A percentile compares a stretch with the other conserved stretches of the same genome.
Evolutionary conservation across 2,888 invertebrate genomes (phyloP).

Genomic region (Sinopyrophorus schimmeli): DNA sequence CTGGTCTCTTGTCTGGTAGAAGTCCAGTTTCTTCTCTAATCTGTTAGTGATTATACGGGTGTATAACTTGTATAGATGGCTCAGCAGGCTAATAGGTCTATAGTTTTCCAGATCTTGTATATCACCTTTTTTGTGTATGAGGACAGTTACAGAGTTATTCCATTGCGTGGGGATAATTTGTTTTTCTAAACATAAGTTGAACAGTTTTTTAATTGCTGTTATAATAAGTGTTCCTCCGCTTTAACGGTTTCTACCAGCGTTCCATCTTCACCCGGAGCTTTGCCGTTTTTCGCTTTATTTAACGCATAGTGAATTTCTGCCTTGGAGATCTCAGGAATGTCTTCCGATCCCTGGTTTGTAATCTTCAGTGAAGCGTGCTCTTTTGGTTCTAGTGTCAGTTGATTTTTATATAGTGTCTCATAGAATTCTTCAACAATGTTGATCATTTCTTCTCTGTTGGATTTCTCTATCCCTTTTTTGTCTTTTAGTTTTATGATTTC

Average conservation of each 20-base stretch:
- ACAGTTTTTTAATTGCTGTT: too few species aligned
- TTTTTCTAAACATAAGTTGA: neutral
- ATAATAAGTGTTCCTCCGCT: too few species aligned
- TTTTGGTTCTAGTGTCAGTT: neutral
- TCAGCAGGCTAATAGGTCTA: neutral
- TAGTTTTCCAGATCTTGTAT: neutral
- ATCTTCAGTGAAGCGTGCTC: neutral
- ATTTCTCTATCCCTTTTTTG: constrained; percentile 9
- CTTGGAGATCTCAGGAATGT: constrained; percentile 1
- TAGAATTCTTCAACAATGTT: constrained; percentile 7
- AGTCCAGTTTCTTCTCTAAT: neutral
- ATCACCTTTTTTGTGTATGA: neutral
- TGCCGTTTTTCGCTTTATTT: constrained; percentile 10
- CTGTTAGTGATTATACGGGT: neutral
- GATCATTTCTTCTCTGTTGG: constrained; percentile 16
- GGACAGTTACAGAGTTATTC: neutral
- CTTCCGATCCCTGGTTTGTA: constrained; percentile 1
- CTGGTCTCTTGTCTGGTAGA: neutral
- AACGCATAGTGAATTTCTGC: constrained; percentile 1
- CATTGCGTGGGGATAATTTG: neutral
- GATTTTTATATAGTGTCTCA: constrained; percentile 1
- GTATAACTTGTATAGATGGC: constrained; percentile 1
- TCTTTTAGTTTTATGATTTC: constrained; percentile 14
- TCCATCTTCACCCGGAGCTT: constrained; percentile 10
- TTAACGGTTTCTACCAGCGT: constrained; percentile 4